Evolutionary conservation across 2,113 vertebrate genomes (phyloP).

Genomic region (Callipepla californica): DNA sequence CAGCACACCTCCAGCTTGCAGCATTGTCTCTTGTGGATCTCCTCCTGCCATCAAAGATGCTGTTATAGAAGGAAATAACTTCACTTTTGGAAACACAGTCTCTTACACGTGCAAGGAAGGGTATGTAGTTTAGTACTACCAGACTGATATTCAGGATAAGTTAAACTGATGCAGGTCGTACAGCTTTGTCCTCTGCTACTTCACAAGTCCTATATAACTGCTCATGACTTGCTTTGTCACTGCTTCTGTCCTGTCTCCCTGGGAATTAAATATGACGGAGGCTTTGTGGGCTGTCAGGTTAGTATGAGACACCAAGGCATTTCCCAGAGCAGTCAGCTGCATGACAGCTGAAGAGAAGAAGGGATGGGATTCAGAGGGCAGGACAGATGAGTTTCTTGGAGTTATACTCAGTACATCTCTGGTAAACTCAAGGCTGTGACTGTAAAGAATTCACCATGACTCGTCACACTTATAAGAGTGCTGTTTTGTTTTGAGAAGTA

Average conservation of each 20-base stretch:
- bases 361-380: neutral
- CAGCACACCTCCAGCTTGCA: conserved; percentile 83
- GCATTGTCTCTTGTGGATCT: conserved; percentile 82
- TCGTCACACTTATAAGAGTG: neutral
- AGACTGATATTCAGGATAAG: neutral
- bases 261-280: neutral
- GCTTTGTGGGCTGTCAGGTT: neutral
- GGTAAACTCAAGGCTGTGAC: neutral
- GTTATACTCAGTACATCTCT: neutral
- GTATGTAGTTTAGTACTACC: conserved; percentile 77
- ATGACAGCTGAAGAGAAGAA: neutral
- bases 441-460: neutral
- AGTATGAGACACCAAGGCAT: neutral
- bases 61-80: conserved; percentile 80
- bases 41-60: conserved; percentile 89
- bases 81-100: conserved; percentile 87
- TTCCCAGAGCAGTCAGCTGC: neutral
- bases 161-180: neutral
- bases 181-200: neutral
- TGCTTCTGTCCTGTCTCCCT: neutral
- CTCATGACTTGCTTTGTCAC: neutral
- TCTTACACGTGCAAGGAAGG: conserved; percentile 95
- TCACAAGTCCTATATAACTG: neutral
- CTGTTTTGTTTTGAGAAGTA: neutral
- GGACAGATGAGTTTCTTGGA: neutral